Conservation (phyloP, 2,888 invertebrate species). For the Pyrgus malvae region DNA sequence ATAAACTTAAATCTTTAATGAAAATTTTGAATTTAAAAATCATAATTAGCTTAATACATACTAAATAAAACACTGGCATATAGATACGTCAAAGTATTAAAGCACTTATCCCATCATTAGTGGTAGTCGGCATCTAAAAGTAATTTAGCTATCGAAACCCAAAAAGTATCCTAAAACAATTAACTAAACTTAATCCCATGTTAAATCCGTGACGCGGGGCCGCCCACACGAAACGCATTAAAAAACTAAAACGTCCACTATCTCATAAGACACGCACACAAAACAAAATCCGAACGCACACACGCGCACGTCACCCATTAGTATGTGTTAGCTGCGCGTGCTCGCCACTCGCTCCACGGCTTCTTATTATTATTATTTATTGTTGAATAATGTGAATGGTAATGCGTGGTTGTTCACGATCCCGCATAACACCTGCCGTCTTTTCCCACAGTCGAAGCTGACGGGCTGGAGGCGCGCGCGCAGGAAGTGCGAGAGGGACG, state of each 20-base stretch:
- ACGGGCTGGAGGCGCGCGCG: conserved; percentile 62
- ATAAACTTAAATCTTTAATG: no score
- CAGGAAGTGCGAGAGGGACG: conserved; percentile 69
- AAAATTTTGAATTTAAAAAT: no score
- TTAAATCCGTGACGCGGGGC: conserved; percentile 70
- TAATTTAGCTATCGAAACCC: conserved; percentile 37
- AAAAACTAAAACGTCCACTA: conserved; percentile 63
- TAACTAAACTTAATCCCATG: conserved; percentile 66
- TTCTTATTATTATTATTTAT: conserved; percentile 82
- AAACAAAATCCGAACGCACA: conserved; percentile 42
- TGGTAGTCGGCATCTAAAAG: conserved; percentile 22
- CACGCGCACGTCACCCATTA: conserved; percentile 58
- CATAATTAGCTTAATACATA: no score
- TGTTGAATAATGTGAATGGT: conserved; percentile 82
- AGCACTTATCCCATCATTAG: conserved; percentile 24
- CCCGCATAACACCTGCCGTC: conserved; percentile 83
- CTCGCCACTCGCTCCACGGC: conserved; percentile 79
- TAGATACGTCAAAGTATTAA: conserved; percentile 16
- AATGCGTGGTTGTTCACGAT: conserved; percentile 82
- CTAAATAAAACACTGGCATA: no score
- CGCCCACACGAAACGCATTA: conserved; percentile 68
- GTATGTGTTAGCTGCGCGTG: conserved; percentile 76
- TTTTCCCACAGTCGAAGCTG: conserved; percentile 81
- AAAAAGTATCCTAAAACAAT: conserved; percentile 67
- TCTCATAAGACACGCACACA: conserved; percentile 41